phyloP scores from a whole-genome alignment of 1,140 invertebrate species.

The Drosophila equinoxialis region DNA sequence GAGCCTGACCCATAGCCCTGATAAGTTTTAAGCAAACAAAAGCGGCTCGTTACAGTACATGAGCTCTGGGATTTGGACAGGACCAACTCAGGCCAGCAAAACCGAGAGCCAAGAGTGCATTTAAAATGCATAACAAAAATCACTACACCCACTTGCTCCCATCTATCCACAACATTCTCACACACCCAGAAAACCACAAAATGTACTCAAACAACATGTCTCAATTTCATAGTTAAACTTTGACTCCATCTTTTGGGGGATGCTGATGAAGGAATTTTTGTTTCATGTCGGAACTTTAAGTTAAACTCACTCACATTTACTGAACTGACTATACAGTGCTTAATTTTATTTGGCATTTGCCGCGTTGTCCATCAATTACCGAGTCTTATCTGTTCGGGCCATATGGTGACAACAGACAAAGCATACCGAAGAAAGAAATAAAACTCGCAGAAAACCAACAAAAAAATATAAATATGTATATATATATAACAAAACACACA shows the following conservation, averaged over 20 bases:
- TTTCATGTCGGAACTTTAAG: neutral
- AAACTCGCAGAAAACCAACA: constrained; percentile 26
- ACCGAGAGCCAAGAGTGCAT: constrained; percentile 19
- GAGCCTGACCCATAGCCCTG: constrained; percentile 59
- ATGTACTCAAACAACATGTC: constrained; percentile 78
- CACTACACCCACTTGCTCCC: constrained; percentile 20
- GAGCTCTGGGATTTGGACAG: constrained; percentile 43
- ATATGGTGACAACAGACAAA: constrained; percentile 66
- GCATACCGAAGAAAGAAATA: constrained; percentile 6
- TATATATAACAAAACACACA: neutral
- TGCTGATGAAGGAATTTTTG: neutral
- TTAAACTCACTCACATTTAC: neutral
- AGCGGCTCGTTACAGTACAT: constrained; percentile 69
- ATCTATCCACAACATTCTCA: constrained; percentile 13
- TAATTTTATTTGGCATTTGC: constrained; percentile 38
- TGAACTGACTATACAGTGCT: constrained; percentile 3
- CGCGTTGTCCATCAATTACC: constrained; percentile 71
- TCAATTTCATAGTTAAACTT: constrained; percentile 68
- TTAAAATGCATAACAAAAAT: constrained; percentile 29
- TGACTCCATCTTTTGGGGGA: constrained; percentile 17
- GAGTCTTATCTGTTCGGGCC: constrained; percentile 69
- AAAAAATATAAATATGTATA: constrained; percentile 36
- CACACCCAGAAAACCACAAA: constrained; percentile 57
- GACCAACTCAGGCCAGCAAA: neutral
- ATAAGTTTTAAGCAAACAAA: constrained; percentile 79